These are phyloP conservation scores for Protosalanx chinensis DNA, from an alignment of 2,797 vertebrate species.

Conservation along the genomic window DNA sequence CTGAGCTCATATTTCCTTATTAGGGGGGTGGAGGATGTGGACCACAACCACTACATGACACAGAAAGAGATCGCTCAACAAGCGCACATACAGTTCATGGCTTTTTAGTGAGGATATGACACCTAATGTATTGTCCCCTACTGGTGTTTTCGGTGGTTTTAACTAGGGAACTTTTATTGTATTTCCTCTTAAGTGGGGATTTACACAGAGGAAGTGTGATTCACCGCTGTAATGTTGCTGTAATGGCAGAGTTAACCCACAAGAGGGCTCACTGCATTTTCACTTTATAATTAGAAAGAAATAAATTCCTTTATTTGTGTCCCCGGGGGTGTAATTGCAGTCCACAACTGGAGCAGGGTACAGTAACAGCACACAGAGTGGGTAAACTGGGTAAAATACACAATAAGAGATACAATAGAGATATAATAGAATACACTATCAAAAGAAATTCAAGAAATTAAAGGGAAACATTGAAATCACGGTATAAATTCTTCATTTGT, in stretches of 20 bases:
- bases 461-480: background rate
- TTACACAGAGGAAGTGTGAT: conserved; percentile 11
- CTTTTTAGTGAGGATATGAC: background rate
- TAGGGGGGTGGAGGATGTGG: background rate
- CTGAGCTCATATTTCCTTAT: too few species aligned
- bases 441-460: too few species aligned
- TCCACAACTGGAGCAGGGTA: too few species aligned
- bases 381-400: too few species aligned
- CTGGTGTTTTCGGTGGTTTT: conserved; percentile 13
- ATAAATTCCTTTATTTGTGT: too few species aligned
- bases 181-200: conserved; percentile 1
- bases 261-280: conserved; percentile 41
- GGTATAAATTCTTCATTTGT: background rate
- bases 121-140: background rate
- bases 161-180: conserved; percentile 3
- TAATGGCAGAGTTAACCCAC: conserved; percentile 38
- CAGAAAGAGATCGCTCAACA: background rate
- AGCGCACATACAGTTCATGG: background rate
- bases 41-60: background rate
- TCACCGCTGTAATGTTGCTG: conserved; percentile 44
- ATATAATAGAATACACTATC: too few species aligned
- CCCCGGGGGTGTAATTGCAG: too few species aligned
- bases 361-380: too few species aligned
- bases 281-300: background rate
- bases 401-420: too few species aligned